Conservation (phyloP, 2,888 invertebrate genomes). For the Harpalus rubripes region DNA sequence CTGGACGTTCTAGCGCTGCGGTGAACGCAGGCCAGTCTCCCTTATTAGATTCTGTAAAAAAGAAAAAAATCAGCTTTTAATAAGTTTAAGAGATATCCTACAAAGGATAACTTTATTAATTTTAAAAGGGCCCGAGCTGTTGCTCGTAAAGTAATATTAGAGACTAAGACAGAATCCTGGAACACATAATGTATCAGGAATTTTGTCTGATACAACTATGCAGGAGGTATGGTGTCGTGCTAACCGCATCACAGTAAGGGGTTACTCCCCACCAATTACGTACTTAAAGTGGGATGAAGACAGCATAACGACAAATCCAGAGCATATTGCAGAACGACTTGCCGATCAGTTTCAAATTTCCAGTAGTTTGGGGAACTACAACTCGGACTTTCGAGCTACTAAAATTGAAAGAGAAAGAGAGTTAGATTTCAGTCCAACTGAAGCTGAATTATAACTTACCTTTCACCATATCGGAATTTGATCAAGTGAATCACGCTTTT, state of each 20-base stretch:
- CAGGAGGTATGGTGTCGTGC: conserved; percentile 1
- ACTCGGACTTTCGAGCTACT: background rate
- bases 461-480: conserved; percentile 56
- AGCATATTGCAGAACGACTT: background rate
- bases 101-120: conserved; percentile 14
- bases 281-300: background rate
- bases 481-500: background rate
- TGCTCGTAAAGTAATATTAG: conserved; percentile 41
- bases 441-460: background rate
- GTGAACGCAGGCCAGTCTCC: too few relatives aligned
- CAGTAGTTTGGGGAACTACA: background rate
- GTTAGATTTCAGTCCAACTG: background rate
- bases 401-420: background rate
- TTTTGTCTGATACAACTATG: background rate
- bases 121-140: conserved; percentile 61
- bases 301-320: background rate
- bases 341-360: background rate
- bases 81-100: conserved; percentile 11
- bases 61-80: conserved; percentile 13
- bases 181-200: background rate
- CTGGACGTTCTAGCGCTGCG: too few relatives aligned
- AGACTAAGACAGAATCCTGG: conserved; percentile 52
- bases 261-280: background rate
- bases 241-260: background rate
- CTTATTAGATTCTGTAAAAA: too few relatives aligned